These are phyloP conservation scores for Amniataba percoides DNA, from an alignment of 2,797 vertebrate genomes.

Conservation along the genomic window DNA sequence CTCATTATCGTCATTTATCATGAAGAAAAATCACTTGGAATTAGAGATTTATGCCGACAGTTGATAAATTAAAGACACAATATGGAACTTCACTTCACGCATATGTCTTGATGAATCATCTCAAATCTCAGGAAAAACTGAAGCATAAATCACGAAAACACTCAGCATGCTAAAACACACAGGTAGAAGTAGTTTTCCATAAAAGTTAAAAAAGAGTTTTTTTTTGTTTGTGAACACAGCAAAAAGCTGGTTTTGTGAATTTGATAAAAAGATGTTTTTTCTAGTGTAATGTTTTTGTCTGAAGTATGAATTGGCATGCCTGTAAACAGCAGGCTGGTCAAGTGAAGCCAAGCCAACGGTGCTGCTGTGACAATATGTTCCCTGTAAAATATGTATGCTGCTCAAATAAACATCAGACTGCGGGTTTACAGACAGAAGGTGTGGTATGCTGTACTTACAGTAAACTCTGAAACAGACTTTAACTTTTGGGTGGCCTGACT, in stretches of 20 bases:
- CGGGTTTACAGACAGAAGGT: not conserved
- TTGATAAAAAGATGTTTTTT: slow-evolving; percentile 11
- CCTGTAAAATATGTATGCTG: slow-evolving; percentile 70
- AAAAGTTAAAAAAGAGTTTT: not conserved
- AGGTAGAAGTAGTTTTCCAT: not conserved
- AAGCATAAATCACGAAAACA: not conserved
- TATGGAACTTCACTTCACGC: not conserved
- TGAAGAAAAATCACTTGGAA: not conserved
- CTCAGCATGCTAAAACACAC: not conserved
- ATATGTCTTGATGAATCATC: slow-evolving; percentile 2
- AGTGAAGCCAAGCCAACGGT: slow-evolving; percentile 71
- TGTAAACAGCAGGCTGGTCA: slow-evolving; percentile 44
- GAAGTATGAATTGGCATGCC: slow-evolving; percentile 57
- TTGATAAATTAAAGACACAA: not conserved
- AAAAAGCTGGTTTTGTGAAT: not conserved
- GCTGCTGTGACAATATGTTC: slow-evolving; percentile 53
- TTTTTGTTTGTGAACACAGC: not conserved
- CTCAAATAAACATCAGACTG: slow-evolving; percentile 70
- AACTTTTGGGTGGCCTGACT: not conserved
- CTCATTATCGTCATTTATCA: too few species aligned
- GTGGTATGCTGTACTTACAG: not conserved
- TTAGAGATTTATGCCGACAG: not conserved
- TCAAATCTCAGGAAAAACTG: slow-evolving; percentile 5
- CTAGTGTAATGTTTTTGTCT: slow-evolving; percentile 39
- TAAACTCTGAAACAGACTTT: not conserved